Evolutionary conservation across 1,140 invertebrate species (phyloP).

Genomic region (Protaetia brevitarsis): DNA sequence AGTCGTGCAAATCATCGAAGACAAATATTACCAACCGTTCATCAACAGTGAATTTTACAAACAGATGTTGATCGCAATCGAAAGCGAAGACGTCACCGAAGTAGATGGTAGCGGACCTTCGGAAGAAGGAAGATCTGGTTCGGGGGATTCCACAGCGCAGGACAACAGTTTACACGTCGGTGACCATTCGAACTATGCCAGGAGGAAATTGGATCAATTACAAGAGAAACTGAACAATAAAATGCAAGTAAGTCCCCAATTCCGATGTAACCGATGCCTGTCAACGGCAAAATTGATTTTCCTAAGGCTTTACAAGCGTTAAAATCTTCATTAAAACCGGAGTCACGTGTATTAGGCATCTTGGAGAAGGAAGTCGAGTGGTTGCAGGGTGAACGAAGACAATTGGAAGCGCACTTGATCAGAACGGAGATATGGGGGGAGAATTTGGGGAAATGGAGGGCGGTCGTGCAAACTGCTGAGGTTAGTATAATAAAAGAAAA

Average conservation of each 20-base stretch:
- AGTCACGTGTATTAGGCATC: constrained; percentile 70
- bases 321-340: constrained; percentile 69
- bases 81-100: constrained; percentile 60
- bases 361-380: constrained; percentile 79
- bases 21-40: constrained; percentile 87
- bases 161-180: constrained; percentile 59
- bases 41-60: constrained; percentile 82
- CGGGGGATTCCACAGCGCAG: constrained; percentile 51
- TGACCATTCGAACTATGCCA: constrained; percentile 80
- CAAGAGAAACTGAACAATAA: constrained; percentile 78
- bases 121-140: constrained; percentile 55
- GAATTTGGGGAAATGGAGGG: constrained; percentile 81
- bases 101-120: constrained; percentile 43
- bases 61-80: constrained; percentile 67
- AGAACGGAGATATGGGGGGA: constrained; percentile 86
- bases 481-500: constrained; percentile 50
- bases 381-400: constrained; percentile 71
- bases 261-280: not conserved
- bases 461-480: constrained; percentile 76
- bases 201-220: constrained; percentile 75
- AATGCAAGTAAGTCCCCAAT: constrained; percentile 55
- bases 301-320: constrained; percentile 73
- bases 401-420: constrained; percentile 78
- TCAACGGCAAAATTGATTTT: not conserved
- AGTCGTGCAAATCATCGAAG: constrained; percentile 74